phyloP scores from a whole-genome alignment of 1,140 invertebrate species.

The Drosophila takahashii region DNA sequence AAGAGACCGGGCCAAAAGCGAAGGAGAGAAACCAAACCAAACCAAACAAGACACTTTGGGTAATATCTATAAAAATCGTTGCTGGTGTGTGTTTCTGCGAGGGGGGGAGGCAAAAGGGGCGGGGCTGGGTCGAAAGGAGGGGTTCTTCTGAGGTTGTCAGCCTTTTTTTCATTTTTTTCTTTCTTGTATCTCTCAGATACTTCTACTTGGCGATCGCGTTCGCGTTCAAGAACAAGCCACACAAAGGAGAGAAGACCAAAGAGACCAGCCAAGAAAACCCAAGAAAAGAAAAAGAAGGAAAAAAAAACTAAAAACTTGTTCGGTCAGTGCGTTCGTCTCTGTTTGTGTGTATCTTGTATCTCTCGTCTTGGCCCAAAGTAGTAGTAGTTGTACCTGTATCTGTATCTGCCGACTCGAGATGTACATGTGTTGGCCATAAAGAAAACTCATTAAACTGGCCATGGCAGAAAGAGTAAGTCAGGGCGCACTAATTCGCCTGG shows the following conservation, averaged over 20 bases:
- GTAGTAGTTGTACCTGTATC: conserved; percentile 26
- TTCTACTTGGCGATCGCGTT: conserved; percentile 50
- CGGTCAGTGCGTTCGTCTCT: conserved; percentile 69
- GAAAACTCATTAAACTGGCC: conserved; percentile 81
- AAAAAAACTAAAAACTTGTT: conserved; percentile 73
- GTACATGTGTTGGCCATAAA: conserved; percentile 63
- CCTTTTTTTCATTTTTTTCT: conserved; percentile 11
- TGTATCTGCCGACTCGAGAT: conserved; percentile 11
- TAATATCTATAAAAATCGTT: conserved; percentile 80
- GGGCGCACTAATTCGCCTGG: conserved; percentile 62
- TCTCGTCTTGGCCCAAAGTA: conserved; percentile 23
- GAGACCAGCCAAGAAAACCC: conserved; percentile 37
- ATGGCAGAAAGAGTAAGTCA: conserved; percentile 46
- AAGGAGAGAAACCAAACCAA: conserved; percentile 14
- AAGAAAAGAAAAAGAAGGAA: conserved; percentile 30
- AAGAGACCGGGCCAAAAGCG: conserved; percentile 7
- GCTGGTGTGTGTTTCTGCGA: conserved; percentile 19
- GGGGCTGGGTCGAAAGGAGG: conserved; percentile 28
- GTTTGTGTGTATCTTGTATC: conserved; percentile 58
- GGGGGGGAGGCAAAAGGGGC: background rate
- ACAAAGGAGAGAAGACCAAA: conserved; percentile 53
- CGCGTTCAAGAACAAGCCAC: conserved; percentile 67
- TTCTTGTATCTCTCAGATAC: conserved; percentile 10
- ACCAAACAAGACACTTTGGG: conserved; percentile 73
- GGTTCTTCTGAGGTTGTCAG: conserved; percentile 42